Percentiles rank a stretch among this genome's conserved stretches.
phyloP scores from a whole-genome alignment of 2,888 invertebrate species.

The Lasioglossum calceatum region DNA sequence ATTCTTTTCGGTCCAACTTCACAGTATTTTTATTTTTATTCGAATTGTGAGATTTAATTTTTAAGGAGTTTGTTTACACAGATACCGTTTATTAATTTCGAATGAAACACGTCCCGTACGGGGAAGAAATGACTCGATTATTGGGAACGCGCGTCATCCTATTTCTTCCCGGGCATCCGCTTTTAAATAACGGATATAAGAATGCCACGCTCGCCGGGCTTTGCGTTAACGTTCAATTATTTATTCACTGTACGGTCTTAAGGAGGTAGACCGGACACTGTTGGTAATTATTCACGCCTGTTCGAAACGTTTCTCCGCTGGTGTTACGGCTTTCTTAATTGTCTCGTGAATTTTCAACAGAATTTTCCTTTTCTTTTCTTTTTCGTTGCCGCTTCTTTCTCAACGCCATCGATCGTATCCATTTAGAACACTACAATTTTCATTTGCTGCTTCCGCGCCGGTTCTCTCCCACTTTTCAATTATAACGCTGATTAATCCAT shows the following conservation, averaged over 20 bases:
- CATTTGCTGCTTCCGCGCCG: neutral
- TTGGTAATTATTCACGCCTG: slow-evolving; percentile 59
- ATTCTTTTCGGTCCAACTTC: neutral
- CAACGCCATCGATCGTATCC: neutral
- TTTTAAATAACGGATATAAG: slow-evolving; percentile 60
- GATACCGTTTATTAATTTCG: neutral
- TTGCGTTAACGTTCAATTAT: slow-evolving; percentile 60
- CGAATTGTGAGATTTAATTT: neutral
- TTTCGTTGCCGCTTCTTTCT: neutral
- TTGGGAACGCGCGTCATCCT: slow-evolving; percentile 39
- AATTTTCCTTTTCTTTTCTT: neutral
- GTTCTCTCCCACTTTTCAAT: neutral
- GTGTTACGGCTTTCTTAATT: slow-evolving; percentile 44
- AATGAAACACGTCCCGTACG: neutral
- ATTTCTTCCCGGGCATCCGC: slow-evolving; percentile 50
- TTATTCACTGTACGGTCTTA: slow-evolving; percentile 58
- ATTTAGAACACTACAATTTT: neutral
- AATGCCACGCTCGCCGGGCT: slow-evolving; percentile 53
- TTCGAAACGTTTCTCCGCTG: slow-evolving; percentile 47
- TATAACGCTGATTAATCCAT: neutral
- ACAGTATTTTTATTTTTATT: neutral
- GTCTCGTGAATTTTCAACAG: neutral
- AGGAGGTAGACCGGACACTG: slow-evolving; percentile 59
- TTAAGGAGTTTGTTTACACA: neutral
- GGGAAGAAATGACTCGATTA: slow-evolving; percentile 25